These are phyloP conservation scores for Drosophila robusta DNA, from an alignment of 2,888 invertebrate genomes.

Conservation along the genomic window DNA sequence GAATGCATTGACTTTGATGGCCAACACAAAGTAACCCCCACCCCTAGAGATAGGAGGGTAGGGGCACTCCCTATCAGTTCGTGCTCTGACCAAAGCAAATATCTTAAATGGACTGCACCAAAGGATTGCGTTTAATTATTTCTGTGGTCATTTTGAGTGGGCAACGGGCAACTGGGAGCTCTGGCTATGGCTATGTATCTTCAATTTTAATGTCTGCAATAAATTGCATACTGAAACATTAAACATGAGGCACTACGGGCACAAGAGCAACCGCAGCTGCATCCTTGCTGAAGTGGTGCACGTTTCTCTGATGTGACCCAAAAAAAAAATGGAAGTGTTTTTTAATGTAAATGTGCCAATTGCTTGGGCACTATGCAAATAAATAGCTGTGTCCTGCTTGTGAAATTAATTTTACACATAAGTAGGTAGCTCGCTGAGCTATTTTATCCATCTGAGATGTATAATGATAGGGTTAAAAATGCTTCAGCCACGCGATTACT, in stretches of 20 bases:
- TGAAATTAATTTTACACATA: slow-evolving; percentile 3
- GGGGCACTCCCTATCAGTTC: background rate
- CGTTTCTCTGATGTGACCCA: slow-evolving; percentile 2
- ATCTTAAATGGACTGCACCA: slow-evolving; percentile 49
- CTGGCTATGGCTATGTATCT: slow-evolving; percentile 16
- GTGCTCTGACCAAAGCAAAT: slow-evolving; percentile 43
- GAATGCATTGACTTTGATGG: slow-evolving; percentile 63
- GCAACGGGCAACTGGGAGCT: background rate
- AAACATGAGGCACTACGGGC: slow-evolving; percentile 26
- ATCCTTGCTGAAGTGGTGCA: slow-evolving; percentile 24
- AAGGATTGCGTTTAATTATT: slow-evolving; percentile 64
- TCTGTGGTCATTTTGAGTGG: slow-evolving; percentile 37
- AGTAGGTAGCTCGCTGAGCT: slow-evolving; percentile 6
- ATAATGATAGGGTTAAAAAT: background rate
- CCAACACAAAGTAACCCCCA: slow-evolving; percentile 3
- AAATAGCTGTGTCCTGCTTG: slow-evolving; percentile 14
- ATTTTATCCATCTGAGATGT: background rate
- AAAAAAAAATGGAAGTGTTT: background rate
- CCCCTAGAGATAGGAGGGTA: background rate
- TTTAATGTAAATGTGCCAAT: slow-evolving; percentile 26
- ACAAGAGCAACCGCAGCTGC: background rate
- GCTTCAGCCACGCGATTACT: background rate
- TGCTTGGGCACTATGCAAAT: slow-evolving; percentile 19
- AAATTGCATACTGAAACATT: slow-evolving; percentile 58
- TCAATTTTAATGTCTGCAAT: slow-evolving; percentile 53